A percentile compares a stretch with the other conserved stretches of the same genome.
phyloP scores from a whole-genome alignment of 2,888 invertebrate genomes.

The Eledona agricola region DNA sequence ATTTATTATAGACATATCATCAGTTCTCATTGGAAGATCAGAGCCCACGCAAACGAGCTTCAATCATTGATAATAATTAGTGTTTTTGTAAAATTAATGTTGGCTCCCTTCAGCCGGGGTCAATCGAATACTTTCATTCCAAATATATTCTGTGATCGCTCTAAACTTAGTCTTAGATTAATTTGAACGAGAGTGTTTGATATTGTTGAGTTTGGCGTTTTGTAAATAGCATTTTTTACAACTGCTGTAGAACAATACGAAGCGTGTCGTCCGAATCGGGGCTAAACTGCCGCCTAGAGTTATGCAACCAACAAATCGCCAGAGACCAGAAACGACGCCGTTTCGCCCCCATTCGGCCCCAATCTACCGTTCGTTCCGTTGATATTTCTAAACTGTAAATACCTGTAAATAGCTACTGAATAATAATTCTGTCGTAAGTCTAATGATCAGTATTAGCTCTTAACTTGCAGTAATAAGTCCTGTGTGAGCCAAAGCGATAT shows the following conservation, averaged over 20 bases:
- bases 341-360: conserved; percentile 3
- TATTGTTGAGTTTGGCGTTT: conserved; percentile 25
- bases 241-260: conserved; percentile 40
- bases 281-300: conserved; percentile 4
- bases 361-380: conserved; percentile 7
- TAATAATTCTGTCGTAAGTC: conserved; percentile 28
- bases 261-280: conserved; percentile 5
- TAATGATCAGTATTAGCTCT: conserved; percentile 38
- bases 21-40: conserved; percentile 37
- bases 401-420: conserved; percentile 24
- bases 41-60: conserved; percentile 42
- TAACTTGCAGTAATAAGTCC: conserved; percentile 32
- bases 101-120: conserved; percentile 21
- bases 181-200: conserved; percentile 24
- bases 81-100: conserved; percentile 37
- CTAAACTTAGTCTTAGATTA: conserved; percentile 30
- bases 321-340: not conserved
- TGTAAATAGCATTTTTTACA: conserved; percentile 30
- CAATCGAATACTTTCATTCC: conserved; percentile 36
- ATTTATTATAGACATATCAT: conserved; percentile 60
- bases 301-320: conserved; percentile 17
- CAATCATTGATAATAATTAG: conserved; percentile 48
- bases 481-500: conserved; percentile 38
- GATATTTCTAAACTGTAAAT: conserved; percentile 20
- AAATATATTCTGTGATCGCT: conserved; percentile 41